Base-by-base conservation (phyloP, 1,140 invertebrate species). In the Oreohelix idahoensis region DNA sequence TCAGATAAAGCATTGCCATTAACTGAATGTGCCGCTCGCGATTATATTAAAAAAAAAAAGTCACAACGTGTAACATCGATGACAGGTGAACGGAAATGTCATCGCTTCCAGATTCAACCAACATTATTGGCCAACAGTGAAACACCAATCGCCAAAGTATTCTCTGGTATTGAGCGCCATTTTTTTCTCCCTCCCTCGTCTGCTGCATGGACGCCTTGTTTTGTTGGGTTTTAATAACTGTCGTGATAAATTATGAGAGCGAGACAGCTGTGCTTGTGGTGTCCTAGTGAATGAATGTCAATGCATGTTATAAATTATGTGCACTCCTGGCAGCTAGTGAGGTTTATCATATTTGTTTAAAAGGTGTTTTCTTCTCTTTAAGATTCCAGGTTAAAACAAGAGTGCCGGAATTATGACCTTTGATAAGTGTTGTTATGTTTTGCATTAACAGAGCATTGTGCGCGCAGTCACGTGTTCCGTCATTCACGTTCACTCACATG, bases 41-140 rank as follows among this genome's bases (percentile, higher is more conserved):
- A 58, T 58, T 11, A 49, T 17, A 17, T 49, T 23, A 23, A 58
- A 58, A 58, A 23, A n/a, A 58, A 58, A n/a, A n/a, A 58, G n/a
- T 32, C n/a, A 66, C 63, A 35, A 23, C 63, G 63, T 66, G 23
- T 17, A 66, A 32, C n/a, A 10, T 17, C 5, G n/a, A 66, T 66
- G 63, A 66, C 63, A 66, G 63, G 32, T 66, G 63, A 66, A 66
- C 63, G 63, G 63, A 66, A 66, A 66, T 32, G 23, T 29, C 63
- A 66, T 66, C 29, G 63, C 29, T 66, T 66, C 63, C 63, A 66
- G n/a, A 13, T 66, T 4, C 63, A 32, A 17, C 32, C 17, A 4
- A 13, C 63, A 32, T 32, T 66, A 66, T 66, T n/a, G 17, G 63
- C 23, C n/a, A 66, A 66, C 63, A 66, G 32, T 66, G 63, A 66